Base-by-base conservation (phyloP, 2,888 invertebrate genomes). In the Listrodromus nycthemerus region DNA sequence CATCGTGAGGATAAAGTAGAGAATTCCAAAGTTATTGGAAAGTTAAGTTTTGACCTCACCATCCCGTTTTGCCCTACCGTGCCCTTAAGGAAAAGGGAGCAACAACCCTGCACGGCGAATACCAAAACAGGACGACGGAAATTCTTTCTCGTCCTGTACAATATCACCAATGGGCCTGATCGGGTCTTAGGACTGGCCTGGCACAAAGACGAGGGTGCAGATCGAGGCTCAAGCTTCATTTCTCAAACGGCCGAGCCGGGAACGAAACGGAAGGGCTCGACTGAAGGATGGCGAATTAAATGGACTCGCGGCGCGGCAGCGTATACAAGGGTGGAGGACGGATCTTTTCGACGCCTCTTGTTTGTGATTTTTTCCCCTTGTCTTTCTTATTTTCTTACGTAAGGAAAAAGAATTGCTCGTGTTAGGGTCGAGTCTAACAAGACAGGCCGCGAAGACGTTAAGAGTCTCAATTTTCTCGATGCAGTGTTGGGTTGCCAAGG, bases 271-370 rank as follows among this genome's bases (percentile, higher is more conserved):
- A 67, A 67, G 67, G 50, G 67, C 66, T 8, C 10, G 55, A 61
- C 61, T 61, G 61, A 78, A 37, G 55, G 78, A 75, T 69, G 61
- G 79, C 48, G 74, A 74, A 79, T 69, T 67, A 79, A 65, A 67
- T 52, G 67, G 69, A 80, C 67, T 61, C 67, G 37, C 61, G 30
- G 19, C 27, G 50, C 50, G 55, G 67, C 33, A 4, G 67, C 58
- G 69, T 77, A 45, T 33, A 33, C 21, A 69, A 27, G 58, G 66
- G 69, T 27, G 41, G 48, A 41, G 58, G 55, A 24, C 19, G 55
- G 37, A 50, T 52, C 48, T 55, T 33, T 52, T 21, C 65, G 13
- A 66, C 21, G 52, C 76, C 76, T 66, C 52, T 27, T 50, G 5
- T 63, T 67, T 61, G 19, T 66, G 21, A 21, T 16, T 50, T 58